Evolutionary conservation across 2,797 vertebrate genomes (phyloP).

Genomic region (Tokudaia muenninki): DNA sequence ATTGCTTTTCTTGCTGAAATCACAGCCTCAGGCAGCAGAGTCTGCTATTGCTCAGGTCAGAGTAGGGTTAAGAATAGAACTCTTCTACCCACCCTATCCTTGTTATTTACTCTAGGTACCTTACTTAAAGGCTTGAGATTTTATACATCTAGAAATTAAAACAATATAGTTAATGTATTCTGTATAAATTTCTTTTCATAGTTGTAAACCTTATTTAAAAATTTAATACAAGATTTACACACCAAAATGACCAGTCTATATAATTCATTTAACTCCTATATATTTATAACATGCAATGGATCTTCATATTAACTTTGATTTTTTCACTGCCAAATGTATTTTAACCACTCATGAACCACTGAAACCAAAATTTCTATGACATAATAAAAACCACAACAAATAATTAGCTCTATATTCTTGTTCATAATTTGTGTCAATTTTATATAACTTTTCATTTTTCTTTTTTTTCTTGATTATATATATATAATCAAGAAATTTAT

Average conservation of each 20-base stretch:
- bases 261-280: not conserved
- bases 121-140: not conserved
- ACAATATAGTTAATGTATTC: not conserved
- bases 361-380: not conserved
- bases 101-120: not conserved
- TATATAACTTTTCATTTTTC: too few species aligned
- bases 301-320: not conserved
- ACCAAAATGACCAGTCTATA: not conserved
- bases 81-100: not conserved
- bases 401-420: not conserved
- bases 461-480: too few species aligned
- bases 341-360: not conserved
- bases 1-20: not conserved
- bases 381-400: not conserved
- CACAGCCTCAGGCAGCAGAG: not conserved
- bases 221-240: not conserved
- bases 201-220: not conserved
- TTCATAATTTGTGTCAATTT: not conserved
- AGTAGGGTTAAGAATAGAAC: not conserved
- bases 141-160: not conserved
- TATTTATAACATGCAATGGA: not conserved
- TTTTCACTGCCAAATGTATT: not conserved
- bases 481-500: too few species aligned
- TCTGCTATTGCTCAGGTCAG: not conserved
- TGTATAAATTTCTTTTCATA: not conserved